Evolutionary conservation across 1,140 invertebrate species (phyloP).

Genomic region (Proales similis): DNA sequence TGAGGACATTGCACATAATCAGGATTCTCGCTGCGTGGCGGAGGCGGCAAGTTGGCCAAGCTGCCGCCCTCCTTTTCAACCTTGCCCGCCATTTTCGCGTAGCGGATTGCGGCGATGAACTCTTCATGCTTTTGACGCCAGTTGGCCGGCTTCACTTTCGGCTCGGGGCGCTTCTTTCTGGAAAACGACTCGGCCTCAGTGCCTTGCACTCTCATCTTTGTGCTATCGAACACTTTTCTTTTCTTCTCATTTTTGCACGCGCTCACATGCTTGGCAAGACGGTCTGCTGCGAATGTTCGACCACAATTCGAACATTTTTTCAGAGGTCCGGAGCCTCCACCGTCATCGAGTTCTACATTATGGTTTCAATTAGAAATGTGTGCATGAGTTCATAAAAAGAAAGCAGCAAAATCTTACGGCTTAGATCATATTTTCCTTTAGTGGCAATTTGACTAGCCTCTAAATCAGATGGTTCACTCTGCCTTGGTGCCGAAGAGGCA

Average conservation of each 20-base stretch:
- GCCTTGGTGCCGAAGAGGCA: neutral
- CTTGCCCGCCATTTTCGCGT: constrained; percentile 74
- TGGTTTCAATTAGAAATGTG: too few relatives aligned
- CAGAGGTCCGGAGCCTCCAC: constrained; percentile 39
- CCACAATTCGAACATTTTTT: constrained; percentile 52
- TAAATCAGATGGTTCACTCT: too few relatives aligned
- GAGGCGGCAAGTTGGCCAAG: constrained; percentile 75
- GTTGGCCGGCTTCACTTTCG: constrained; percentile 54
- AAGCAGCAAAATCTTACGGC: too few relatives aligned
- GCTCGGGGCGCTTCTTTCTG: constrained; percentile 46
- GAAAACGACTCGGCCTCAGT: constrained; percentile 75
- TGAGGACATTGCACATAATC: constrained; percentile 86
- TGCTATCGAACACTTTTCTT: constrained; percentile 75
- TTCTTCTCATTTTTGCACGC: constrained; percentile 62
- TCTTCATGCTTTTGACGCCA: constrained; percentile 87
- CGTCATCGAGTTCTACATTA: too few relatives aligned
- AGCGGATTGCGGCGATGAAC: constrained; percentile 77
- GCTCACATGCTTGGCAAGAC: constrained; percentile 69
- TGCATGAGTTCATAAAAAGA: too few relatives aligned
- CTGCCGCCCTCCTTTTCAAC: constrained; percentile 77
- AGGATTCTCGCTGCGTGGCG: constrained; percentile 64
- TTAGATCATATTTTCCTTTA: too few relatives aligned
- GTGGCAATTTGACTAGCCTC: too few relatives aligned
- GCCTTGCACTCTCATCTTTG: constrained; percentile 72
- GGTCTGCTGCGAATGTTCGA: constrained; percentile 66